Evolutionary conservation across 2,888 invertebrate genomes (phyloP).

Genomic region (Spisula subtruncata): DNA sequence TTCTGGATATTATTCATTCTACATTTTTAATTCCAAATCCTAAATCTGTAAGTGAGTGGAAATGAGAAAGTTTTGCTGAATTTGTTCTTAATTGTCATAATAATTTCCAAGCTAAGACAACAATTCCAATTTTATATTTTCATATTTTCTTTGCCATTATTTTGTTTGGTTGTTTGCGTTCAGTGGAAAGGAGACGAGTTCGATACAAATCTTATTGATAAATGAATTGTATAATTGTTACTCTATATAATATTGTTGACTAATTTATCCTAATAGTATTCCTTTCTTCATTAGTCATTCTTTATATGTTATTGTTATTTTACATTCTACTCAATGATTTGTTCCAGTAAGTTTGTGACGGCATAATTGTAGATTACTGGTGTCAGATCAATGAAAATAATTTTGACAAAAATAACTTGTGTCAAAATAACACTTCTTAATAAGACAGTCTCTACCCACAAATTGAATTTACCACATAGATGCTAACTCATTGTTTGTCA

Average conservation of each 20-base stretch:
- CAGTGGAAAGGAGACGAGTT: background rate
- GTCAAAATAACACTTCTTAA: no score
- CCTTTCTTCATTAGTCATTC: background rate
- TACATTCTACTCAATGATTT: background rate
- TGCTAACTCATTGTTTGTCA: no score
- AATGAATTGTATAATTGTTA: slow-evolving; percentile 22
- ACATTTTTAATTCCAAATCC: no score
- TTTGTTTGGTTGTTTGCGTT: background rate
- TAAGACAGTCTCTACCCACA: no score
- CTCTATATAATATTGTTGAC: background rate
- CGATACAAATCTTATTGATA: background rate
- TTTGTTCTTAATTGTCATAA: background rate
- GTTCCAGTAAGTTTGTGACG: no score
- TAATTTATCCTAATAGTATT: background rate
- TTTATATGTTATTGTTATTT: background rate
- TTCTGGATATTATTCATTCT: no score
- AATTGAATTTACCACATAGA: no score
- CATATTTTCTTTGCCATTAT: background rate
- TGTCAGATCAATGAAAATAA: no score
- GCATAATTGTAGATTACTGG: no score
- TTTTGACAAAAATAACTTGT: no score
- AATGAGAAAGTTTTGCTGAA: no score
- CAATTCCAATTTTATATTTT: background rate
- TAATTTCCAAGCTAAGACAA: background rate
- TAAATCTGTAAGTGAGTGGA: no score